Percentiles rank a stretch among this genome's conserved stretches.
Conservation (phyloP, 2,113 vertebrate genomes). For the Onychorhynchus coronatus region DNA sequence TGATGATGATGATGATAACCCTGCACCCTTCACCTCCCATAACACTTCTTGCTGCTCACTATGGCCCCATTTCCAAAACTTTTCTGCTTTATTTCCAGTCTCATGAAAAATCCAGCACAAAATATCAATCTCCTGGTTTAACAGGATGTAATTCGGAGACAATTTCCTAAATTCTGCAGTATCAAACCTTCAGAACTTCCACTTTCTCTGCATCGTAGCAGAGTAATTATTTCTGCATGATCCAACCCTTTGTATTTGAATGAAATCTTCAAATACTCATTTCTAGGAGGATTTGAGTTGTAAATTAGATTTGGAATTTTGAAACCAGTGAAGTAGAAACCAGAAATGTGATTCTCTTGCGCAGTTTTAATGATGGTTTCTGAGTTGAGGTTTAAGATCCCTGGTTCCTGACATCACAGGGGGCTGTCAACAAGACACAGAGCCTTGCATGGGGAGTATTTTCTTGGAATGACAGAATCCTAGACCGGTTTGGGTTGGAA, state of each 20-base stretch:
- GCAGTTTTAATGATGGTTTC: not conserved
- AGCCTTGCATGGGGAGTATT: not conserved
- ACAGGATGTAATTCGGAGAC: not conserved
- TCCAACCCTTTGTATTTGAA: not conserved
- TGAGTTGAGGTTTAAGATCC: accelerated
- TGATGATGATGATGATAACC: accelerated
- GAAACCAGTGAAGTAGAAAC: not conserved
- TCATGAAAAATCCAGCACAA: not conserved
- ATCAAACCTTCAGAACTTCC: not conserved
- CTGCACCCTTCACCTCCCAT: accelerated
- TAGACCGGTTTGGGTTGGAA: no score
- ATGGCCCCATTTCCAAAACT: not conserved
- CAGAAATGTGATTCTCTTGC: not conserved
- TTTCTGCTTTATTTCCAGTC: not conserved
- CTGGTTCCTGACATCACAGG: accelerated
- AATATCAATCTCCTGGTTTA: not conserved
- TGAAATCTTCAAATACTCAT: not conserved
- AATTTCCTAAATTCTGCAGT: not conserved
- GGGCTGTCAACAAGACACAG: accelerated
- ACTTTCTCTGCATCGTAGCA: accelerated
- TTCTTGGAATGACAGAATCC: not conserved
- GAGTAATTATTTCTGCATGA: not conserved
- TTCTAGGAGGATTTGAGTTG: not conserved
- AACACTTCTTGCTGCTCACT: not conserved
- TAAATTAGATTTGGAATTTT: not conserved